phyloP scores from a whole-genome alignment of 1,140 invertebrate genomes.

The Drosophila chauvacae region DNA sequence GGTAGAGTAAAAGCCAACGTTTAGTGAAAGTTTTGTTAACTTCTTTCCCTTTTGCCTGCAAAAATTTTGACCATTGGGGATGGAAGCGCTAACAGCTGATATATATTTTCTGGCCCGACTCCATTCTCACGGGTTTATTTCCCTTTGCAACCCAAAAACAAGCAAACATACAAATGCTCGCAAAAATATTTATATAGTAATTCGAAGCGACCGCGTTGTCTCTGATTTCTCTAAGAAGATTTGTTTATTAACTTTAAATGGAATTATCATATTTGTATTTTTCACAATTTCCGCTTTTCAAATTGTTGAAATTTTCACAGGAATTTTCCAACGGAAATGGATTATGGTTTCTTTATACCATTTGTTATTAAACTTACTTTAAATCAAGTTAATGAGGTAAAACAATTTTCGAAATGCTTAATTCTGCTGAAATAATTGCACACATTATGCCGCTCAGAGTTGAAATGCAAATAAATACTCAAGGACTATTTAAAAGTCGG shows the following conservation, averaged over 20 bases:
- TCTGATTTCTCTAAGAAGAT: constrained; percentile 31
- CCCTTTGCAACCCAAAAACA: constrained; percentile 17
- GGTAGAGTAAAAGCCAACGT: constrained; percentile 22
- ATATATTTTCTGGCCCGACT: constrained; percentile 3
- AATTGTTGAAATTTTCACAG: not conserved
- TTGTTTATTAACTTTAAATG: constrained; percentile 42
- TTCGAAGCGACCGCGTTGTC: constrained; percentile 15
- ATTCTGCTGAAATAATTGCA: constrained; percentile 33
- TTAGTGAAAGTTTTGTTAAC: constrained; percentile 31
- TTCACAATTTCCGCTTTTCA: constrained; percentile 19
- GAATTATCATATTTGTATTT: constrained; percentile 23
- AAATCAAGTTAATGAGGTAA: constrained; percentile 17
- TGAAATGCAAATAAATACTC: constrained; percentile 47
- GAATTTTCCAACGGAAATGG: not conserved
- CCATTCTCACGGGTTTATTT: constrained; percentile 39
- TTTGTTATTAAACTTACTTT: constrained; percentile 1
- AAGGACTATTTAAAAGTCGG: constrained; percentile 36
- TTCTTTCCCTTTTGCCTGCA: constrained; percentile 1
- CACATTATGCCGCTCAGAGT: constrained; percentile 27
- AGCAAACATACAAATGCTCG: constrained; percentile 47
- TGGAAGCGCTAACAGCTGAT: constrained; percentile 37
- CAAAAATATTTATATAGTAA: constrained; percentile 45
- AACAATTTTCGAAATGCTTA: constrained; percentile 23
- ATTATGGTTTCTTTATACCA: not conserved
- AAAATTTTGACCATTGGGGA: constrained; percentile 19